Evolutionary conservation across 1,140 invertebrate species (phyloP), one percentile per base, ranked within the genome.

Genomic region (Lordiphosa collinella): DNA sequence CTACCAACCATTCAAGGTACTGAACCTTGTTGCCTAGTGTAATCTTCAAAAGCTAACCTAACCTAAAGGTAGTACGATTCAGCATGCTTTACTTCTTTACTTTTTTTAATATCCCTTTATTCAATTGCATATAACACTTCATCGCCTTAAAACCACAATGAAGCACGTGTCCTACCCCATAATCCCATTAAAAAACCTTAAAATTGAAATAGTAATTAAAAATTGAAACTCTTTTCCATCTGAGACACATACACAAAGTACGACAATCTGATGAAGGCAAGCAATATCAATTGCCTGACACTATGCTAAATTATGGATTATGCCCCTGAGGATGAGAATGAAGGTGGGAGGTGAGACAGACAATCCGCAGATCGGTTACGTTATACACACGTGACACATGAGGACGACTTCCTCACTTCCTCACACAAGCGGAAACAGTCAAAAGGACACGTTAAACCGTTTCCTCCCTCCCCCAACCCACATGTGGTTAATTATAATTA

Each of bases 401-500:
- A 53, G 48, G 47, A 51, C 29, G 61, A 29, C 55, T 48, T 36
- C 25, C 54, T 34, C 37, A 43, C 72, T 48, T 36, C 25, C 54
- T 34, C 37, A 43, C 72, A 46, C 62, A 52, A 82, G 35, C 76
- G 71, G 78, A 76, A 84, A 73, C 67, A 55, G 58, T 61, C 56
- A 69, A 69, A 38, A 58, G 61, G 61, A 67, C 67, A 72, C 52
- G 69, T 69, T 86, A 75, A 75, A 55, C 76, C 67, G 35, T 52
- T 55, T 49, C 35, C 61, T 47, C 38, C 22, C 9, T 31, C 25
- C 53, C 13, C 43, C 29, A 62, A 61, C 62, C 62, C 82, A 86
- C 78, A 87, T 85, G 85, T 78, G 85, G 72, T 87, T 87, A 87
- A 87, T 87, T 87, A 85, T 87, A 87, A 87, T 87, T 87, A 87